Base-by-base conservation (phyloP, 2,797 vertebrate species). In the Silurus lanzhouensis region DNA sequence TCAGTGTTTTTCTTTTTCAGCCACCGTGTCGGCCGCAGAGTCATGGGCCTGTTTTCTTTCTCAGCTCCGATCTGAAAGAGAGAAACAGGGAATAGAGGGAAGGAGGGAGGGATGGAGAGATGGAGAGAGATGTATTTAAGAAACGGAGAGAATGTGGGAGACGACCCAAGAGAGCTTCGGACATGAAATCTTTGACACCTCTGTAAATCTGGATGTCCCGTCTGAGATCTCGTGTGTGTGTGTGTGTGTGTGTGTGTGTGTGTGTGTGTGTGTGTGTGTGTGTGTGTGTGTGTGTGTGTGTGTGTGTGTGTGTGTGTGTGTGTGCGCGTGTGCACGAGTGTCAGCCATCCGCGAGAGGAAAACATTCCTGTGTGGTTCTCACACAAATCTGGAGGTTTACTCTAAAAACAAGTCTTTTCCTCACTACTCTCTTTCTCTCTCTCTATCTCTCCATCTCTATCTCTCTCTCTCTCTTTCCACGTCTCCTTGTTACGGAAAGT, bases 281-380 rank as follows among this genome's bases (percentile, higher is more conserved):
- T 89, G 83, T 90, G 87, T 88, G 86, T 83, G 84, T 77, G 78
- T 64, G 81, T 82, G 84, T 64, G 66, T 90, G 88, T 89, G 83
- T 90, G 87, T 89, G 86, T 83, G 84, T 82, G 76, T 68, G 58
- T 44, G 80, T 80, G 83, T 61, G 91, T 91, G 91, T 63, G 61
- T 63, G 17, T 63, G 61, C 22, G 61, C 3, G 61, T 20, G 17
- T 8, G 93, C 92, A 90, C 89, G 93, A 94, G 92, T 92, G 88
- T 91, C 93, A 95, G 94, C 94, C 95, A 95, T 93, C 93, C 94
- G 92, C 94, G 92, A 93, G 93, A 93, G 92, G 88, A 94, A 89
- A 93, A 95, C 94, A 95, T 95, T 95, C 94, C 93, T 93, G 86
- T 92, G 89, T 87, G 86, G 87, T 89, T 90, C 89, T 89, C 88